Evolutionary conservation across 1,140 invertebrate species (phyloP).

Genomic region (Danaus plexippus): DNA sequence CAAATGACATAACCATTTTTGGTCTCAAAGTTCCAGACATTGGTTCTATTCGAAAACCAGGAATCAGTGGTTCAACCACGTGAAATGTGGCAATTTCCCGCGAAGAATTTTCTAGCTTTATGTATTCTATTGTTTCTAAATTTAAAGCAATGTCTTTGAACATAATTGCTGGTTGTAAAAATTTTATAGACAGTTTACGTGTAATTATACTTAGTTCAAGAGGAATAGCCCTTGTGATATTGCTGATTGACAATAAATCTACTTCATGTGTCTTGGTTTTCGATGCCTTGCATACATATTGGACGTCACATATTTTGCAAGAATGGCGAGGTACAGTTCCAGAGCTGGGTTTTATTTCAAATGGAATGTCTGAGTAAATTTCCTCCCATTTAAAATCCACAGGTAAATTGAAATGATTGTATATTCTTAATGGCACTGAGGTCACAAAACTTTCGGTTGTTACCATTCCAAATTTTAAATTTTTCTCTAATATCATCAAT

Average conservation of each 20-base stretch:
- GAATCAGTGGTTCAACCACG: conserved; percentile 53
- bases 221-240: conserved; percentile 31
- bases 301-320: conserved; percentile 49
- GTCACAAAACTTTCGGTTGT: conserved; percentile 53
- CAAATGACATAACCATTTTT: conserved; percentile 51
- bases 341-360: conserved; percentile 45
- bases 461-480: conserved; percentile 62
- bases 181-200: conserved; percentile 55
- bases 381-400: conserved; percentile 48
- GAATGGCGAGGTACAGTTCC: conserved; percentile 41
- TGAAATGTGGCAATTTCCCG: conserved; percentile 58
- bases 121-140: conserved; percentile 48
- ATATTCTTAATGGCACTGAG: conserved; percentile 50
- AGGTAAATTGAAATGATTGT: conserved; percentile 50
- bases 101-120: conserved; percentile 58
- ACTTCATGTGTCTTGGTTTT: conserved; percentile 57
- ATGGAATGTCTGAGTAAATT: conserved; percentile 40
- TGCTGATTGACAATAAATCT: conserved; percentile 36
- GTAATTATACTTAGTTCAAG: conserved; percentile 50
- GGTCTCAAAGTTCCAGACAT: conserved; percentile 55
- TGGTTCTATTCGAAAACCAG: conserved; percentile 52
- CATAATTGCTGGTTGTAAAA: conserved; percentile 42
- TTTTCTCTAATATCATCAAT: conserved; percentile 45
- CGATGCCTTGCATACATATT: conserved; percentile 44
- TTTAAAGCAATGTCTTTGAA: conserved; percentile 63